Evolutionary conservation across 2,888 invertebrate species (phyloP).

Genomic region (Nebria salina): DNA sequence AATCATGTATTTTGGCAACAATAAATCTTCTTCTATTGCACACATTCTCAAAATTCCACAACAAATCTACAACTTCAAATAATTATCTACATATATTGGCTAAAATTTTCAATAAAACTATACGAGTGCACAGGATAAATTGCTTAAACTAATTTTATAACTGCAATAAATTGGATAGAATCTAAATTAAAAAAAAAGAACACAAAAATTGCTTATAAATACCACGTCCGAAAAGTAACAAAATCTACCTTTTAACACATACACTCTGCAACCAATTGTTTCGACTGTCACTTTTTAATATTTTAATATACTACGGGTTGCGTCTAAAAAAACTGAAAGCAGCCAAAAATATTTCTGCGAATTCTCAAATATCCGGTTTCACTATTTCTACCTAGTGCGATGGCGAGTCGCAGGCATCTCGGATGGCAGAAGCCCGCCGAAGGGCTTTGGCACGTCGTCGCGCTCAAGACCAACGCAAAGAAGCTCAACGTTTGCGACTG

Average conservation of each 20-base stretch:
- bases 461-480: conserved; percentile 68
- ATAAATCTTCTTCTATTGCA: not conserved
- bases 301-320: not conserved
- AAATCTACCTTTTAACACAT: not conserved
- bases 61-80: too few relatives aligned
- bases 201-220: not conserved
- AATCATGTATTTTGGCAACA: not conserved
- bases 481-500: conserved; percentile 64
- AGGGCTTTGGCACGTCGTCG: conserved; percentile 79
- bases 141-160: too few relatives aligned
- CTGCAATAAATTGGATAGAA: too few relatives aligned
- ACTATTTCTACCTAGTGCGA: conserved; percentile 58
- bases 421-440: conserved; percentile 74
- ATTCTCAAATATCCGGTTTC: not conserved
- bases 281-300: not conserved
- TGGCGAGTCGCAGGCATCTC: conserved; percentile 66
- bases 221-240: not conserved
- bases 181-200: too few relatives aligned
- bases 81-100: too few relatives aligned
- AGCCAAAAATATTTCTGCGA: not conserved
- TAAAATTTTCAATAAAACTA: too few relatives aligned
- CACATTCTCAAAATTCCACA: not conserved
- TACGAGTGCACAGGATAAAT: too few relatives aligned
- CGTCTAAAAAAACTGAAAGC: not conserved
- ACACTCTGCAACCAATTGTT: not conserved